A percentile compares a stretch with the other conserved stretches of the same genome.
These are phyloP conservation scores for Calameuta idolon DNA, from an alignment of 2,888 invertebrate species.

Conservation along the genomic window DNA sequence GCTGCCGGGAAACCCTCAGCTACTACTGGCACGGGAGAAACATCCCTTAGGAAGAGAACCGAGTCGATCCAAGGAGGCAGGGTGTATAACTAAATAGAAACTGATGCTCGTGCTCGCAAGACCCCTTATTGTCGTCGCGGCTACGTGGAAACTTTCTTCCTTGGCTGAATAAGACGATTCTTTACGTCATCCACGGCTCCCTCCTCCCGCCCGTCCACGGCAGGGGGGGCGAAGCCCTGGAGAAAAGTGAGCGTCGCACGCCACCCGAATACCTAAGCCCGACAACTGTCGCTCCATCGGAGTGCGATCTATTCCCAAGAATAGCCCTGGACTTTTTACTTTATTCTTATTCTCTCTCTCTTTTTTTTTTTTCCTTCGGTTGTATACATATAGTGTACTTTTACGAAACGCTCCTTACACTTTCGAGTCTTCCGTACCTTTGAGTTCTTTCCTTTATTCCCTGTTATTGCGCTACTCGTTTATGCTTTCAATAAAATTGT, in stretches of 20 bases:
- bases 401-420: conserved; percentile 27
- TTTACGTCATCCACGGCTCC: conserved; percentile 47
- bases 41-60: not conserved
- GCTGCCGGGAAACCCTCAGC: conserved; percentile 18
- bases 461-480: not conserved
- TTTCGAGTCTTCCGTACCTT: conserved; percentile 16
- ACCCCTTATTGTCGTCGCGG: conserved; percentile 54
- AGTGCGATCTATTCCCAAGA: conserved; percentile 16
- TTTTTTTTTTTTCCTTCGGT: not conserved
- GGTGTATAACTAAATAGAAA: conserved; percentile 55
- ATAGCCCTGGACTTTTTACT: not conserved
- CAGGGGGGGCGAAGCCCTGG: conserved; percentile 35
- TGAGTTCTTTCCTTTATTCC: not conserved
- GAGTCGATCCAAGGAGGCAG: not conserved
- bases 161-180: conserved; percentile 56
- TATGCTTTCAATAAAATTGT: not conserved
- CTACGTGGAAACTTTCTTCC: conserved; percentile 49
- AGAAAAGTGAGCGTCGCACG: conserved; percentile 46
- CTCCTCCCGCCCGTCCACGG: too few species aligned
- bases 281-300: conserved; percentile 28
- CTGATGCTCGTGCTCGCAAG: conserved; percentile 50
- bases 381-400: conserved; percentile 28
- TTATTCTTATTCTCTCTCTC: not conserved
- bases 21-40: not conserved
- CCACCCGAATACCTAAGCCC: conserved; percentile 47